phyloP scores from a whole-genome alignment of 2,113 vertebrate species.

The Melanotaenia duboulayi region DNA sequence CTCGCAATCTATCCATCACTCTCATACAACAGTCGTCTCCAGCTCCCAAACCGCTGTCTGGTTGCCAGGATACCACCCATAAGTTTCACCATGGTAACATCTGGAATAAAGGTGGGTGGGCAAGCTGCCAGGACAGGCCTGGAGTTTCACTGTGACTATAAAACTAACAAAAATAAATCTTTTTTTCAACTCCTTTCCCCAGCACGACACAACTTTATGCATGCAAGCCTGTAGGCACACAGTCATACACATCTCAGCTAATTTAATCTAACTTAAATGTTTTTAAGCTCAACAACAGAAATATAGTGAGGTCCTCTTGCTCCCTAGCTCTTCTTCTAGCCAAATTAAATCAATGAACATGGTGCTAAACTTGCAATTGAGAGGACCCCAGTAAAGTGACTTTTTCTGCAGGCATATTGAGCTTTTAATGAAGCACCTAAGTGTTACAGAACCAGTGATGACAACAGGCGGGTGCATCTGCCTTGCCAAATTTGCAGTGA shows the following conservation, averaged over 20 bases:
- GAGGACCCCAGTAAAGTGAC: slow-evolving; percentile 15
- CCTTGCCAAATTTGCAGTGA: slow-evolving; percentile 8
- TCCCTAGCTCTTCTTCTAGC: slow-evolving; percentile 12
- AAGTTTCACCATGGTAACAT: slow-evolving; percentile 86
- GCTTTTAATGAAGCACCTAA: slow-evolving; percentile 11
- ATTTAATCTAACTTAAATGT: slow-evolving; percentile 62
- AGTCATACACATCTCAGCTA: slow-evolving; percentile 45
- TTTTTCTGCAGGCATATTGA: slow-evolving; percentile 12
- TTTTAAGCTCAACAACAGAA: slow-evolving; percentile 45
- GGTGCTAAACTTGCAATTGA: slow-evolving; percentile 18
- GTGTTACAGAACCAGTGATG: too few species aligned
- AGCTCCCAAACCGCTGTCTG: slow-evolving; percentile 76
- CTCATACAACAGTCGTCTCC: slow-evolving; percentile 67
- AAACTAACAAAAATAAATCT: slow-evolving; percentile 87
- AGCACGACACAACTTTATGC: slow-evolving; percentile 41
- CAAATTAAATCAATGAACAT: slow-evolving; percentile 25
- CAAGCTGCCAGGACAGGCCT: slow-evolving; percentile 81
- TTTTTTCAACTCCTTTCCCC: slow-evolving; percentile 75
- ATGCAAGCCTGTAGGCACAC: slow-evolving; percentile 13
- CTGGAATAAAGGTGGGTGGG: slow-evolving; percentile 89
- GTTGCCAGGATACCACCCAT: slow-evolving; percentile 85
- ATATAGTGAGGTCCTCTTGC: slow-evolving; percentile 22
- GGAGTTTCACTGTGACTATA: slow-evolving; percentile 81
- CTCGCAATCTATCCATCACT: slow-evolving; percentile 72
- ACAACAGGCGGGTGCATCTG: not conserved